Conservation (phyloP, 2,113 vertebrate species). For the Camelus dromedarius region DNA sequence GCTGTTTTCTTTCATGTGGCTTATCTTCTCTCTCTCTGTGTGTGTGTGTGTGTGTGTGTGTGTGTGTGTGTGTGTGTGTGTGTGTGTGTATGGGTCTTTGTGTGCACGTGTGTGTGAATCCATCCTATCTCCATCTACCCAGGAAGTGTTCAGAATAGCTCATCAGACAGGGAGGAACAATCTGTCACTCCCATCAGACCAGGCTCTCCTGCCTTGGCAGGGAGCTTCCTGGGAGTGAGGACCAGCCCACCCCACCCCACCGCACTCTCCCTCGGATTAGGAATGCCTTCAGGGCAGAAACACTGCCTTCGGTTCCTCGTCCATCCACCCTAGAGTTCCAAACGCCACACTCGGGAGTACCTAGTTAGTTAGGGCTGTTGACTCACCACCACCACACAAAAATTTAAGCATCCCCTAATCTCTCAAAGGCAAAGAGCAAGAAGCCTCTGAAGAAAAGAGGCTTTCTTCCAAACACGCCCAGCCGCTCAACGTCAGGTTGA, state of each 20-base stretch:
- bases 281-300: not conserved
- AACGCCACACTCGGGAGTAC: not conserved
- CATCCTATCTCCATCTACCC: not conserved
- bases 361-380: not conserved
- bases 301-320: not conserved
- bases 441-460: not conserved
- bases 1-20: not conserved
- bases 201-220: not conserved
- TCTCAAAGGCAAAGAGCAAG: not conserved
- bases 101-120: not conserved
- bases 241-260: too few relatives aligned
- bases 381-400: not conserved
- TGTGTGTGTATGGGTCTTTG: too few relatives aligned
- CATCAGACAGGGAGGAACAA: not conserved
- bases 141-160: not conserved
- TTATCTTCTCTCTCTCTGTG: not conserved
- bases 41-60: too few relatives aligned
- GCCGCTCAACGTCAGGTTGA: not conserved
- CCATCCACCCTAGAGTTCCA: not conserved
- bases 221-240: not conserved
- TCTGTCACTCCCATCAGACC: not conserved
- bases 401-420: not conserved
- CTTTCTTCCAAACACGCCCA: not conserved
- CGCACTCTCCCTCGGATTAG: not conserved
- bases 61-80: too few relatives aligned